These are phyloP conservation scores for Priapulus caudatus DNA, from an alignment of 2,888 invertebrate species.

Conservation along the genomic window DNA sequence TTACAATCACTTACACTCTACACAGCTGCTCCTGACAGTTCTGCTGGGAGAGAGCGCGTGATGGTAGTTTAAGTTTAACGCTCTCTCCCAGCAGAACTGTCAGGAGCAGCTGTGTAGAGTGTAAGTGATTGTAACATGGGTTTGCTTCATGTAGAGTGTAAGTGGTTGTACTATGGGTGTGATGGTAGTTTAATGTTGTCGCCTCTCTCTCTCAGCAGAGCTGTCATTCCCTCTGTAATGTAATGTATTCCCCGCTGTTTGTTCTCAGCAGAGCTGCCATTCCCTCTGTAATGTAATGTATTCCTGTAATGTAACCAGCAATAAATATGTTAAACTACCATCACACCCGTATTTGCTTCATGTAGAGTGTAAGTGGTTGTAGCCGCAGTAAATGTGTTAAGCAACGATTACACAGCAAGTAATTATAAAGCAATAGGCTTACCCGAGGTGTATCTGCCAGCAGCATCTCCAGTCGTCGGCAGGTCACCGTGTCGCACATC, in stretches of 20 bases:
- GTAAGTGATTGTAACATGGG: not conserved
- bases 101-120: constrained; percentile 46
- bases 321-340: too few relatives aligned
- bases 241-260: too few relatives aligned
- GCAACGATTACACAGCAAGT: too few relatives aligned
- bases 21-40: constrained; percentile 49
- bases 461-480: constrained; percentile 53
- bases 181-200: constrained; percentile 2
- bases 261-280: too few relatives aligned
- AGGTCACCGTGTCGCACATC: constrained; percentile 58
- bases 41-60: constrained; percentile 19
- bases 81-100: constrained; percentile 39
- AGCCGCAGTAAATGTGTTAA: too few relatives aligned
- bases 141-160: not conserved
- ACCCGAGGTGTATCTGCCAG: constrained; percentile 45
- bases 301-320: too few relatives aligned
- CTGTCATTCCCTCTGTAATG: too few relatives aligned
- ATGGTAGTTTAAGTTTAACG: constrained; percentile 1
- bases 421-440: too few relatives aligned
- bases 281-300: too few relatives aligned
- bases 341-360: too few relatives aligned
- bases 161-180: not conserved
- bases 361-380: too few relatives aligned
- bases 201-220: not conserved
- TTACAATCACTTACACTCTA: not conserved